Evolutionary conservation across 2,113 vertebrate species (phyloP).

Genomic region (Himantopus leucocephalus): DNA sequence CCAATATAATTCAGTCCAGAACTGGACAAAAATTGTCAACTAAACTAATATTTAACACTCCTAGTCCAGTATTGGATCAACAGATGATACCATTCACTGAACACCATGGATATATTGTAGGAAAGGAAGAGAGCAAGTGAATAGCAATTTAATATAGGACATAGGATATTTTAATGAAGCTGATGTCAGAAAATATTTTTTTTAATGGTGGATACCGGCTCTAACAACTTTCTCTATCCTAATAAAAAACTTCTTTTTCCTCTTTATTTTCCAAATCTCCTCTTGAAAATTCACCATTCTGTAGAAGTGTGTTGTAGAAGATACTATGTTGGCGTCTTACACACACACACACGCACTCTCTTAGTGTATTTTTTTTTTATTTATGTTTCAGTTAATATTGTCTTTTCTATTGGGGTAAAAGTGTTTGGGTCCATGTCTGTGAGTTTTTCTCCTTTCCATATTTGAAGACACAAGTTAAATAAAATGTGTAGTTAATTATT

Average conservation of each 20-base stretch:
- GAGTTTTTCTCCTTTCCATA: not conserved
- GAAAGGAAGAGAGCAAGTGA: not conserved
- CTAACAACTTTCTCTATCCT: not conserved
- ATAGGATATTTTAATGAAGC: not conserved
- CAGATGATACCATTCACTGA: not conserved
- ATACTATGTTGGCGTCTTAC: not conserved
- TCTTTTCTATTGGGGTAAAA: not conserved
- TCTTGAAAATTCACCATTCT: not conserved
- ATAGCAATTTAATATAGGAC: not conserved
- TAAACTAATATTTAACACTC: not conserved
- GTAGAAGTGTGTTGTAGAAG: not conserved
- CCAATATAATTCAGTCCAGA: not conserved
- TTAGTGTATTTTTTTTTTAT: not conserved
- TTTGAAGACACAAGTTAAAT: not conserved
- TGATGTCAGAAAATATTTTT: not conserved
- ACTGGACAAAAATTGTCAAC: not conserved
- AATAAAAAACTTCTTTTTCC: not conserved
- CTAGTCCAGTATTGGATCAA: not conserved
- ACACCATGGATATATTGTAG: not conserved
- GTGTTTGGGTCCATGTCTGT: not conserved
- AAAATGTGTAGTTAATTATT: not conserved
- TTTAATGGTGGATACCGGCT: not conserved
- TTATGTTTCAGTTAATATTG: not conserved
- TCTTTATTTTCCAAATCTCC: not conserved
- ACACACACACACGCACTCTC: too few relatives aligned